Conservation (phyloP, 2,797 vertebrate species). For the Scyliorhinus canicula region DNA sequence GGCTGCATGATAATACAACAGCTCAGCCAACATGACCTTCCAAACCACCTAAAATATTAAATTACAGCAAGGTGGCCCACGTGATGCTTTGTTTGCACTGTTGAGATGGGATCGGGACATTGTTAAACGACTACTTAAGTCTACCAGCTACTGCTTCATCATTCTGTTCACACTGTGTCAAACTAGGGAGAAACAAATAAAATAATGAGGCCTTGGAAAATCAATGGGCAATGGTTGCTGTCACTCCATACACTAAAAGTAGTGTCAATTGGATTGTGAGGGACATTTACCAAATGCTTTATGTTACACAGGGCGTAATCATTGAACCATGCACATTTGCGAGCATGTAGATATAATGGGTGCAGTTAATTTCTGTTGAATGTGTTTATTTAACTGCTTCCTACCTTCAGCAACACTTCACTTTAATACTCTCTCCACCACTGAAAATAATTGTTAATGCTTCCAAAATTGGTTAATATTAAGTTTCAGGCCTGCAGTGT, state of each 20-base stretch:
- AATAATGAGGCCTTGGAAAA: not conserved
- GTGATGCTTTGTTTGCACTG: not conserved
- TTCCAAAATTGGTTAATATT: not conserved
- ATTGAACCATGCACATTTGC: not conserved
- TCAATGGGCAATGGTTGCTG: not conserved
- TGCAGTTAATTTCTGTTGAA: constrained; percentile 7
- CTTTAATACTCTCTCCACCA: not conserved
- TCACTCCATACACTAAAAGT: not conserved
- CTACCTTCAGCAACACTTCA: not conserved
- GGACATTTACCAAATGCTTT: not conserved
- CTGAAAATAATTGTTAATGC: not conserved
- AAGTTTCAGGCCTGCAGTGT: not conserved
- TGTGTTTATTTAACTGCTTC: not conserved
- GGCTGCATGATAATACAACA: not conserved
- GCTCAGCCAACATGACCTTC: not conserved
- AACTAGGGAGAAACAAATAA: not conserved
- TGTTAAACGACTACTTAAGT: not conserved
- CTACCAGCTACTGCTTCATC: not conserved
- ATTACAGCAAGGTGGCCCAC: not conserved
- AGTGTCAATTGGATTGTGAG: not conserved
- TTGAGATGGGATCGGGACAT: not conserved
- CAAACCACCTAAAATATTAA: not conserved
- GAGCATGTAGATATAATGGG: not conserved
- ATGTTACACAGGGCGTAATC: not conserved
- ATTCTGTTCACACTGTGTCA: not conserved